These are phyloP conservation scores for Alauda arvensis DNA, from an alignment of 2,797 vertebrate species.

Conservation along the genomic window DNA sequence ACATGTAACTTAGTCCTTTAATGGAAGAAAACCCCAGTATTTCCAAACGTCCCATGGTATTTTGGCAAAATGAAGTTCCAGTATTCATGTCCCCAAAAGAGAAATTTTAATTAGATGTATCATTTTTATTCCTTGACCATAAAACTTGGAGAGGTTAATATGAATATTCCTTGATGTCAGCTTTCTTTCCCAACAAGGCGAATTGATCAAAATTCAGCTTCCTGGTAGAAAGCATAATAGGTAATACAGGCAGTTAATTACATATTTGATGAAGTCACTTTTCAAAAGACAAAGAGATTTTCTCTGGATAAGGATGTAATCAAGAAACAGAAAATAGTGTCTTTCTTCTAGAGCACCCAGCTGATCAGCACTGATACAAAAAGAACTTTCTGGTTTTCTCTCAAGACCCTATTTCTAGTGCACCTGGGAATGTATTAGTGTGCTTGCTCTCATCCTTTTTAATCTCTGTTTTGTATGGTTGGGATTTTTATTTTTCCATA, in stretches of 20 bases:
- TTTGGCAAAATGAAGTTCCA: background rate
- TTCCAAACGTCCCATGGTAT: background rate
- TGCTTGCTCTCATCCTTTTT: background rate
- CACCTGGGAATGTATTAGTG: background rate
- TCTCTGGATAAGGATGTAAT: background rate
- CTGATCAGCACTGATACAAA: background rate
- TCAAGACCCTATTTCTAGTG: background rate
- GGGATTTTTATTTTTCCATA: background rate
- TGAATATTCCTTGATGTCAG: background rate
- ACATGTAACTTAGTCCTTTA: background rate
- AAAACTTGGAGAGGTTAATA: background rate
- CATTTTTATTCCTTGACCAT: background rate
- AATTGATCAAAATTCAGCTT: background rate
- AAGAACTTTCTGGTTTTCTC: background rate
- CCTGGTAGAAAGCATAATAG: background rate
- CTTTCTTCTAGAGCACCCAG: background rate
- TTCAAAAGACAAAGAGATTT: background rate
- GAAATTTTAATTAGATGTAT: background rate
- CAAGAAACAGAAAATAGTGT: background rate
- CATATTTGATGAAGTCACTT: background rate
- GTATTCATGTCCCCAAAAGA: background rate
- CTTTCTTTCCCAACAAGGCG: background rate
- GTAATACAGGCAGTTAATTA: background rate
- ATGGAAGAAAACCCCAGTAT: fast-evolving
- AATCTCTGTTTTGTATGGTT: background rate